These are phyloP conservation scores for Mesochorus sp. DNA, from an alignment of 2,888 invertebrate genomes.

Conservation along the genomic window DNA sequence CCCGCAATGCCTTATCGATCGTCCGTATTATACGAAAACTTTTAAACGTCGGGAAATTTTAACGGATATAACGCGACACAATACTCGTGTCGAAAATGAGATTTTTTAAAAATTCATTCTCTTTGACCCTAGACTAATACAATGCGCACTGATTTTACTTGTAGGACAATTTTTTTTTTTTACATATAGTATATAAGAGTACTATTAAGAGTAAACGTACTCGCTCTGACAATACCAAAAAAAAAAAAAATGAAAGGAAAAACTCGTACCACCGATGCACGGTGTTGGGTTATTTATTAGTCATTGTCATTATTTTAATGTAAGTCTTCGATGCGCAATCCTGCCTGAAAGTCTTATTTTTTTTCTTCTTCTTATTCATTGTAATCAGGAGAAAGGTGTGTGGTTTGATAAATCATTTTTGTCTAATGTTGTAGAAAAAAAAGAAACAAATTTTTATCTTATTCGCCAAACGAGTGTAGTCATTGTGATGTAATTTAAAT, in stretches of 20 bases:
- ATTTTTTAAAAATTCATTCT: conserved; percentile 15
- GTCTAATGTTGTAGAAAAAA: too few species aligned
- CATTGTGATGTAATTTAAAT: too few species aligned
- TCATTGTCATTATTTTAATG: too few species aligned
- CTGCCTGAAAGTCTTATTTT: too few species aligned
- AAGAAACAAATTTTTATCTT: too few species aligned
- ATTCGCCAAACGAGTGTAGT: too few species aligned
- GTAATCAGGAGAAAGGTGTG: too few species aligned
- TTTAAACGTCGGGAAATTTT: not conserved
- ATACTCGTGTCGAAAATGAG: conserved; percentile 17
- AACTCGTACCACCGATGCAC: not conserved
- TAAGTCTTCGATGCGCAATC: too few species aligned
- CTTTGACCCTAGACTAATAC: conserved; percentile 14
- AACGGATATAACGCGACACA: conserved; percentile 8
- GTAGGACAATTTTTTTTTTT: conserved; percentile 39
- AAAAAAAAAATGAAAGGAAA: not conserved
- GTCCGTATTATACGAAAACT: not conserved
- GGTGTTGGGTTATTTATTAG: too few species aligned
- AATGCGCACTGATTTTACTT: conserved; percentile 54
- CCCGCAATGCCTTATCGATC: conserved; percentile 22
- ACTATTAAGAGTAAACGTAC: conserved; percentile 3
- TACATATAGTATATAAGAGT: conserved; percentile 10
- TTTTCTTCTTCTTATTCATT: too few species aligned
- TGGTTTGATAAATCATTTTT: too few species aligned
- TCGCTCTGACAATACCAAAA: conserved; percentile 53